Evolutionary conservation across 1,140 invertebrate species (phyloP).

Genomic region (Scylla paramamosain): DNA sequence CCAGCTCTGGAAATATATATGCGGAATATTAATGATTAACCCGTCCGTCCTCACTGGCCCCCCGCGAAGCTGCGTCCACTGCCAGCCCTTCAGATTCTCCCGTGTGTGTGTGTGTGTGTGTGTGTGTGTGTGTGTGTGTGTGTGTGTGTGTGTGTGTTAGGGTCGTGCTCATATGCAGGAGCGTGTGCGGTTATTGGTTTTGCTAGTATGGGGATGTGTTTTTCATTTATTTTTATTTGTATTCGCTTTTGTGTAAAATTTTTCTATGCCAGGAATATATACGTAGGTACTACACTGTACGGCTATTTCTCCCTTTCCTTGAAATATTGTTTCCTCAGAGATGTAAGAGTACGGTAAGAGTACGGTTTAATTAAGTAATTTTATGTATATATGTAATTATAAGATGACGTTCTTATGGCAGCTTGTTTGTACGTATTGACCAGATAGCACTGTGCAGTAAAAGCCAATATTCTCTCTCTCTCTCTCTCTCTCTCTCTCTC

Average conservation of each 20-base stretch:
- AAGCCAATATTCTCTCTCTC: too few relatives aligned
- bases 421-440: too few relatives aligned
- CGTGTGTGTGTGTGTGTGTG: slow-evolving; percentile 28
- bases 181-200: neutral
- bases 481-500: too few relatives aligned
- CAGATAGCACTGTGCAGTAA: too few relatives aligned
- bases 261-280: too few relatives aligned
- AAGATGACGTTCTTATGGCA: neutral
- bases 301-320: too few relatives aligned
- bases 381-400: neutral
- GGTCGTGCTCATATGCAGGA: neutral
- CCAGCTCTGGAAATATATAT: too few relatives aligned
- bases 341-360: too few relatives aligned
- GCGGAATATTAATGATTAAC: neutral
- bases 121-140: slow-evolving; percentile 5
- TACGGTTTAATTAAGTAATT: too few relatives aligned
- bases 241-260: neutral
- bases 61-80: neutral
- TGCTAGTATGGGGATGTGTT: neutral
- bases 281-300: too few relatives aligned
- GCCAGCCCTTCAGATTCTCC: neutral
- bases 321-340: too few relatives aligned
- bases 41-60: neutral
- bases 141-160: neutral
- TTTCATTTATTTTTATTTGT: neutral